Conservation (phyloP, 2,113 vertebrate species). For the Oreotragus oreotragus region DNA sequence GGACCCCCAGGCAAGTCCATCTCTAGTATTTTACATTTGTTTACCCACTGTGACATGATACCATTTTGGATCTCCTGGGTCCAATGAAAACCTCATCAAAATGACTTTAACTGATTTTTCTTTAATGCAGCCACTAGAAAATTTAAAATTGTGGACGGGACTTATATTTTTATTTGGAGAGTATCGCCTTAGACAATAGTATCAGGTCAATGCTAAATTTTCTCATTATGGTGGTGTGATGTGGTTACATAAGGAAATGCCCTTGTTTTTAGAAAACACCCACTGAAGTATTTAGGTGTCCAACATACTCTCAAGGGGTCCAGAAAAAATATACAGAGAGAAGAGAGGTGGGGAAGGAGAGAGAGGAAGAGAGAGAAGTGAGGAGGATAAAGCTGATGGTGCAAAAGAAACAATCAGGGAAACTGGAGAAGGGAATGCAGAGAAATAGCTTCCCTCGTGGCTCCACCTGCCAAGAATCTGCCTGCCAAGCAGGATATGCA, state of each 20-base stretch:
- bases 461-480: neutral
- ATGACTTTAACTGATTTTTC: neutral
- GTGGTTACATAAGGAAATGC: neutral
- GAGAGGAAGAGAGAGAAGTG: neutral
- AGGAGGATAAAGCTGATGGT: neutral
- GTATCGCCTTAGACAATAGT: rapidly evolving
- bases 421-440: neutral
- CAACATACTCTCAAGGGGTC: too few species aligned
- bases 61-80: neutral
- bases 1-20: neutral
- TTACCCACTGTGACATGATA: neutral
- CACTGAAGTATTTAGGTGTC: neutral
- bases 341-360: neutral
- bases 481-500: neutral
- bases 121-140: neutral
- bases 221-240: neutral
- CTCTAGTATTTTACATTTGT: neutral
- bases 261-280: neutral
- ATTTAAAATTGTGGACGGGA: neutral
- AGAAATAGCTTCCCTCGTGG: neutral
- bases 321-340: neutral
- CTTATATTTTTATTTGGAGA: too few species aligned
- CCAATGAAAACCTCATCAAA: neutral
- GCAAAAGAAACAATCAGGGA: neutral
- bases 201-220: rapidly evolving